Conservation (phyloP, 2,113 vertebrate species). For the Halcyon malimbica region DNA sequence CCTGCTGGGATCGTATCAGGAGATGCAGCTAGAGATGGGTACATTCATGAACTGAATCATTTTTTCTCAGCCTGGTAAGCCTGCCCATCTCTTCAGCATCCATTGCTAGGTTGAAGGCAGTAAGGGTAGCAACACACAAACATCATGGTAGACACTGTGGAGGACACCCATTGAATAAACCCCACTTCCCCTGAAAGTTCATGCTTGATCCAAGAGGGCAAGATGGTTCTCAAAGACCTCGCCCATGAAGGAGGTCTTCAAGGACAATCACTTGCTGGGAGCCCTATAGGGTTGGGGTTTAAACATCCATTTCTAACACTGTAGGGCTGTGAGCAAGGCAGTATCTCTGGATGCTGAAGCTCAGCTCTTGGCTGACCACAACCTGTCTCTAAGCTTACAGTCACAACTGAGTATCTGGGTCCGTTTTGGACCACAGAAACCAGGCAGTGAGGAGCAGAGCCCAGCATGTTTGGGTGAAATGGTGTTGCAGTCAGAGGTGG, state of each 20-base stretch:
- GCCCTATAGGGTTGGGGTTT: not conserved
- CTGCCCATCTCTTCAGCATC: not conserved
- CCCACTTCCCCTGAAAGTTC: not conserved
- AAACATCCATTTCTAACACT: not conserved
- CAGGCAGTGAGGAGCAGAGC: not conserved
- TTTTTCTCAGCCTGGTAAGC: not conserved
- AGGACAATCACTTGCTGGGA: not conserved
- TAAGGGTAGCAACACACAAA: not conserved
- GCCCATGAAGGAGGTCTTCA: not conserved
- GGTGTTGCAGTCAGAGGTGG: not conserved
- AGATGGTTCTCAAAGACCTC: not conserved
- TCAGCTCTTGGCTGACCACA: not conserved
- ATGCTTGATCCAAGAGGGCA: not conserved
- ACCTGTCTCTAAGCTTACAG: not conserved
- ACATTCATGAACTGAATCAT: not conserved
- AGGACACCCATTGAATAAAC: not conserved
- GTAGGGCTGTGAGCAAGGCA: not conserved
- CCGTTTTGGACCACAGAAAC: not conserved
- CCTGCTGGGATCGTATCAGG: not conserved
- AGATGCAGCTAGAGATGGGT: not conserved
- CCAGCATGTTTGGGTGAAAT: not conserved
- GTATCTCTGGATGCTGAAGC: not conserved
- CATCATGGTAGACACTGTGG: rapidly evolving
- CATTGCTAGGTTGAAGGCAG: not conserved
- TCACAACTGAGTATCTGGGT: not conserved